Percentiles rank a stretch among this genome's conserved stretches.
These are phyloP conservation scores for Pangasius krempfi DNA, from an alignment of 2,797 vertebrate species.

Conservation along the genomic window DNA sequence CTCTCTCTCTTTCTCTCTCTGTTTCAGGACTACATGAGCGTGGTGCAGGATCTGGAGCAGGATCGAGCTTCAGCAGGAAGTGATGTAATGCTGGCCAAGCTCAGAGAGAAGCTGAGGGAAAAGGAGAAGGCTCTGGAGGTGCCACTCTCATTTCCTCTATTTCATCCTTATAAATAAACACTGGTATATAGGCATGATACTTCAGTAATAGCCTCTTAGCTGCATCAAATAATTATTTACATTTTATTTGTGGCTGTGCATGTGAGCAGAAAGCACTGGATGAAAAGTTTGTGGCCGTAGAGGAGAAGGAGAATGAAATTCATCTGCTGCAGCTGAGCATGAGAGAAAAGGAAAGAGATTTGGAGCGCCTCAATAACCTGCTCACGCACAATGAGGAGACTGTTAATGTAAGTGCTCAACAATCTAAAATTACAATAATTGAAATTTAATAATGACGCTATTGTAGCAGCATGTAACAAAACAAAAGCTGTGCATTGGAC, in stretches of 20 bases:
- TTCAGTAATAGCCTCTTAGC: background rate
- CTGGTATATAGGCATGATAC: background rate
- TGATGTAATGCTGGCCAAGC: conserved; percentile 72
- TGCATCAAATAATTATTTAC: background rate
- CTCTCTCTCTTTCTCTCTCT: conserved; percentile 46
- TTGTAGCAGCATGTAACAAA: background rate
- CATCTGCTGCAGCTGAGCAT: conserved; percentile 76
- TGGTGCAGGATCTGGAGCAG: conserved; percentile 75
- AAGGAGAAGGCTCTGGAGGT: conserved; percentile 82
- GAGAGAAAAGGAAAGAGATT: conserved; percentile 79
- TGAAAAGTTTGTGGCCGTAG: conserved; percentile 78
- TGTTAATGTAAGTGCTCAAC: conserved; percentile 67
- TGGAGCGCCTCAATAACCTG: conserved; percentile 78
- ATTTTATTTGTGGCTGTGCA: conserved; percentile 8
- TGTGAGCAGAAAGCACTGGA: conserved; percentile 73
- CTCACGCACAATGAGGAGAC: conserved; percentile 74
- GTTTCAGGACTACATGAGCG: conserved; percentile 78
- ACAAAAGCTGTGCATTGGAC: background rate
- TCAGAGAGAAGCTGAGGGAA: conserved; percentile 78
- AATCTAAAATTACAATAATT: background rate
- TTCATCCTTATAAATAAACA: background rate
- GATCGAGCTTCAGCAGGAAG: conserved; percentile 72
- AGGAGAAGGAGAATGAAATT: conserved; percentile 83
- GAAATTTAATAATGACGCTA: background rate
- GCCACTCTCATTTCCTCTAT: background rate